Evolutionary conservation across 2,888 invertebrate genomes (phyloP), one percentile per base, ranked within the genome.

Genomic region (Melanophora roralis): DNA sequence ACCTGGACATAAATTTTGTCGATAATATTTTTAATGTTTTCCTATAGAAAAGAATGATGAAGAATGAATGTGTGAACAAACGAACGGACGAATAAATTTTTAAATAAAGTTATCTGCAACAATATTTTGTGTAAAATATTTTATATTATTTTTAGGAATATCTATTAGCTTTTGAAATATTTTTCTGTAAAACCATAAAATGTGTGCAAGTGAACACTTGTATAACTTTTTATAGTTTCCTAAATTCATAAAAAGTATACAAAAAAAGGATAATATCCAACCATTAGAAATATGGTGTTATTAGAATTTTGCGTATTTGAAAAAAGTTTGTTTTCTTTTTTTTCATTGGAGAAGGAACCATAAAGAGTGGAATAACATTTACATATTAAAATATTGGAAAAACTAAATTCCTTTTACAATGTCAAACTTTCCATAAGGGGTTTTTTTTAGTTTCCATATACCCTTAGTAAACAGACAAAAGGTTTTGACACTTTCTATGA

Each of bases 401-500:
- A 49, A 51, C 5, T 7, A 23, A 16, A 23, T 57, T 16, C 9
- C n/a, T 14, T 53, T 53, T 71, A 23, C 8, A 53, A n/a, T 55
- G 55, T 11, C n/a, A 60, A 75, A 68, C 38, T 60, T 68, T 59
- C 14, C 40, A 49, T 69, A 40, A 47, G 60, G 40, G 16, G 14
- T 51, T 60, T 68, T 60, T 68, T 51, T 68, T 12, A 8, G 27
- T 57, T 16, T 67, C 51, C 9, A 23, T 23, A 43, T 2, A 43
- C 2, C 8, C 34, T 38, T 43, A 40, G 43, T 45, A 23, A 65
- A 21, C 74, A 69, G 67, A 76, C 87, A 88, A 86, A 88, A 87
- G 87, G 88, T 88, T 88, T 86, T 88, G 88, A 88, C 87, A 88
- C 86, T 88, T 88, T 86, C 47, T 84, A 88, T 88, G 87, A 88